These are phyloP conservation scores for Paramuricea clavata DNA, from an alignment of 92 coral and sea anemone species.

Conservation along the genomic window DNA sequence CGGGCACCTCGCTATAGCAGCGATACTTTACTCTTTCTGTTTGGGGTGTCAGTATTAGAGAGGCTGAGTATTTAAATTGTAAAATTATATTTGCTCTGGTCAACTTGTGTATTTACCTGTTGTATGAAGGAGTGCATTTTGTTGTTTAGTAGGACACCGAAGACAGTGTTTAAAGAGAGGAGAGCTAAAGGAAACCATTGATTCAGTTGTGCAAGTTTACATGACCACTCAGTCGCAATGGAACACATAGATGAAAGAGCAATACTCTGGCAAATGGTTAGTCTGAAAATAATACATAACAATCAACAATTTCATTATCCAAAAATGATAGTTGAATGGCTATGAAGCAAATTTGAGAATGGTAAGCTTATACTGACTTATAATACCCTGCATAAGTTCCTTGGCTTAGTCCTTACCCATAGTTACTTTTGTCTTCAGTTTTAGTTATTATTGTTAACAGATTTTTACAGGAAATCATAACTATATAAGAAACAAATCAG, in stretches of 20 bases:
- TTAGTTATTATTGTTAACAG: slow-evolving; percentile 82
- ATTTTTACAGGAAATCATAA: slow-evolving; percentile 90
- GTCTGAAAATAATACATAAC: no score
- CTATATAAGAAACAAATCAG: slow-evolving; percentile 46
- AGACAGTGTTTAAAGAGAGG: slow-evolving; percentile 71
- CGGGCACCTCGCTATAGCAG: no score
- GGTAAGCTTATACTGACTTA: no score
- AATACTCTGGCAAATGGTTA: slow-evolving; percentile 77
- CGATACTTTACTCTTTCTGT: no score
- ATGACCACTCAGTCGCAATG: slow-evolving; percentile 79
- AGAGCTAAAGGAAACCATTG: slow-evolving; percentile 78
- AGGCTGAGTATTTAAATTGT: no score
- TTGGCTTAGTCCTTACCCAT: slow-evolving; percentile 63
- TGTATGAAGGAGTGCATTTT: slow-evolving; percentile 73
- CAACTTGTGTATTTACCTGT: slow-evolving; percentile 70
- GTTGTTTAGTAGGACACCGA: slow-evolving; percentile 66
- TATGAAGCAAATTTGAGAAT: no score
- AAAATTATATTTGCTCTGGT: not conserved
- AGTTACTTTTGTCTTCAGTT: slow-evolving; percentile 56
- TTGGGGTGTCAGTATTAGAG: no score
- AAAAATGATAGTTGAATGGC: no score
- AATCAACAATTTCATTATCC: no score
- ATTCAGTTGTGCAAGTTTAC: slow-evolving; percentile 59
- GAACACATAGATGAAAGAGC: slow-evolving; percentile 86
- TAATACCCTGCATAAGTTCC: no score